Conservation (phyloP, 2,113 vertebrate species). For the Rissa tridactyla region DNA sequence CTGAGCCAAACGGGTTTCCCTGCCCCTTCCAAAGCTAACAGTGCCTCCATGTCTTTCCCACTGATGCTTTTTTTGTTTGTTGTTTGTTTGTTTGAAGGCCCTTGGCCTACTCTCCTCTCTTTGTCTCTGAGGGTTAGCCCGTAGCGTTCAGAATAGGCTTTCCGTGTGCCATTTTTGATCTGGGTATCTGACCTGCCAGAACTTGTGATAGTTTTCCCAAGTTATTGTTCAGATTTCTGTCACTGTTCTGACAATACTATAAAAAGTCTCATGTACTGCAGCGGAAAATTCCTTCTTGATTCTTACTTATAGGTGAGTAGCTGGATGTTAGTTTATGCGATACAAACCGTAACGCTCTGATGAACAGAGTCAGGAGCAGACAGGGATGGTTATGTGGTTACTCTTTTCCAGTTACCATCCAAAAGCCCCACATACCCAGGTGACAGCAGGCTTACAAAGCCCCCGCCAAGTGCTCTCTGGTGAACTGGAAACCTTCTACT, state of each 20-base stretch:
- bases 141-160: background rate
- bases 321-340: background rate
- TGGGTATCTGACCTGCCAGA: background rate
- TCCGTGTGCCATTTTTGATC: background rate
- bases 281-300: background rate
- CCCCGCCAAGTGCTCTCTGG: background rate
- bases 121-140: background rate
- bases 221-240: background rate
- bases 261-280: background rate
- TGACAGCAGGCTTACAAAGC: background rate
- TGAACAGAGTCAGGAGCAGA: background rate
- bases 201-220: background rate
- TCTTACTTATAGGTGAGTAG: background rate
- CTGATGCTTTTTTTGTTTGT: background rate
- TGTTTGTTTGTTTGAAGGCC: background rate
- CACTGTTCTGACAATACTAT: background rate
- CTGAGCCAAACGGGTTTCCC: background rate
- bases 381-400: background rate
- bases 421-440: accelerated
- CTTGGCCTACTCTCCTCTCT: background rate
- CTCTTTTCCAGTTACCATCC: background rate
- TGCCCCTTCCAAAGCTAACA: background rate
- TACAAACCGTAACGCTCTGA: background rate
- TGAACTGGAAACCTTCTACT: background rate
- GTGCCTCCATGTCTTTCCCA: background rate